Evolutionary conservation across 2,888 invertebrate species (phyloP), one percentile per base, ranked within the genome.

Genomic region (Ptychoptera albimana): DNA sequence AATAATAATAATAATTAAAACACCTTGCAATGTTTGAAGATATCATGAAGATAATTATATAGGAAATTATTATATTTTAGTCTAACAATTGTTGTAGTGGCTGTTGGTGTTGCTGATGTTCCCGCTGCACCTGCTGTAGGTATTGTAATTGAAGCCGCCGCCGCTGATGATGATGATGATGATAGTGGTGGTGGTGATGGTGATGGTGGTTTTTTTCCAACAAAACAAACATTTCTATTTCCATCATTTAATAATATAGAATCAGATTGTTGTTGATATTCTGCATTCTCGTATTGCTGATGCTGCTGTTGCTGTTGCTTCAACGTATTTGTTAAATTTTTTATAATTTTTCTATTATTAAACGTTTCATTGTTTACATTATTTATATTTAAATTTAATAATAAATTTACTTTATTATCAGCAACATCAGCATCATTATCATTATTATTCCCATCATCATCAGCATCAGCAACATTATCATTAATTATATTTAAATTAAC

Each of bases 261-360:
- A 49, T 42, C 45, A 47, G 47, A 37, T 47, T 50, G 3, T 44
- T 49, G 9, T 46, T 45, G 10, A 10, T 12, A 8, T 35, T 35
- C 9, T n/a, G n/a, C n/a, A 7, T 34, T 46, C 13, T 31, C 13
- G 35, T 39, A 14, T 39, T 23, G 15, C 31, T 11, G 23, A 14
- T 38, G 34, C 11, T 32, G 38, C 13, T 54, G 56, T 58, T 53
- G 56, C 63, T 56, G 57, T 60, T 51, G 53, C 63, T 46, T 57
- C 59, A 56, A 58, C 60, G 54, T 57, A 59, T 23, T 23, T 23
- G 23, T 23, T 23, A 23, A 23, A 23, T 23, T 23, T 7, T 23
- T 23, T 23, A 23, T 23, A 5, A 23, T 23, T 23, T 23, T 23
- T 23, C 23, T 23, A 23, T 23, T 23, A 23, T 23, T 23, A 23